A percentile compares a stretch with the other conserved stretches of the same genome.
These are phyloP conservation scores for Lathronympha strigana DNA, from an alignment of 2,888 invertebrate species.

Conservation along the genomic window DNA sequence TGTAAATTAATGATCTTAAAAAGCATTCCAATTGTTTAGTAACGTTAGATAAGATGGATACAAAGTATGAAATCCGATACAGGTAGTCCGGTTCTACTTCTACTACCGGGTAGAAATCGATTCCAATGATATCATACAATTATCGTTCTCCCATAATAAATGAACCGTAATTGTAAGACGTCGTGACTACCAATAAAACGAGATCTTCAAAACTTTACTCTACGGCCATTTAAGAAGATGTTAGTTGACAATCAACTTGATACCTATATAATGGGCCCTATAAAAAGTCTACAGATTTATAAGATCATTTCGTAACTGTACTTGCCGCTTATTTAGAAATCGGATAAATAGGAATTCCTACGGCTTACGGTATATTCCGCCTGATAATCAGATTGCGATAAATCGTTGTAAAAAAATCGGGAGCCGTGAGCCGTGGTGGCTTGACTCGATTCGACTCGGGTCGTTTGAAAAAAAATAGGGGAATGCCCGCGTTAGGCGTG, in stretches of 20 bases:
- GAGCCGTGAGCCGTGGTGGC: slow-evolving; percentile 55
- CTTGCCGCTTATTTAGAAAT: slow-evolving; percentile 58
- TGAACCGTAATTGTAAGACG: slow-evolving; percentile 23
- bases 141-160: slow-evolving; percentile 2
- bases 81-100: slow-evolving; percentile 17
- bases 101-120: slow-evolving; percentile 13
- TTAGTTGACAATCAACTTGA: slow-evolving; percentile 34
- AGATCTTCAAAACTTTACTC: slow-evolving; percentile 39
- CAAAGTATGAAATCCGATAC: slow-evolving; percentile 20
- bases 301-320: slow-evolving; percentile 52
- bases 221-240: slow-evolving; percentile 36
- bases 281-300: slow-evolving; percentile 48
- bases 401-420: slow-evolving; percentile 71
- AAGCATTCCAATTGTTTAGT: background rate
- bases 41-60: background rate
- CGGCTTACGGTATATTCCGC: slow-evolving; percentile 73
- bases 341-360: slow-evolving; percentile 68
- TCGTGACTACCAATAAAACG: slow-evolving; percentile 46
- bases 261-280: slow-evolving; percentile 43
- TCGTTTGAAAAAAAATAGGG: slow-evolving; percentile 64
- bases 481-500: slow-evolving; percentile 5
- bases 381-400: slow-evolving; percentile 73
- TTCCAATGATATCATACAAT: slow-evolving; percentile 8
- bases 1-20: background rate
- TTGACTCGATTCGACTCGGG: slow-evolving; percentile 63